A percentile compares a stretch with the other conserved stretches of the same genome.
phyloP scores from a whole-genome alignment of 1,140 invertebrate species.

The Plodia interpunctella region DNA sequence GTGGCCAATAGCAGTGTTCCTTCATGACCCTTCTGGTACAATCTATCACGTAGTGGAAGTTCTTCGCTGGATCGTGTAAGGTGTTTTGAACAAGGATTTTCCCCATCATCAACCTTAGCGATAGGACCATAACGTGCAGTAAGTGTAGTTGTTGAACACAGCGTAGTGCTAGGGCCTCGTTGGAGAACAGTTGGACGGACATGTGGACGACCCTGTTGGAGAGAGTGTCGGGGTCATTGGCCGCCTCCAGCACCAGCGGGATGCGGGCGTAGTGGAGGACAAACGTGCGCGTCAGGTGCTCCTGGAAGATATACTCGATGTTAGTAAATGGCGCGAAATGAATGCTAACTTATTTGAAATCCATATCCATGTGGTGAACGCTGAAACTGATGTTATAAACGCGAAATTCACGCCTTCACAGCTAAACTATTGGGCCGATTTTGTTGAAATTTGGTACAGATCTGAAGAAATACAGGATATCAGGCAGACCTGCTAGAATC shows the following conservation, averaged over 20 bases:
- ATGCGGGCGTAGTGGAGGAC: constrained; percentile 97
- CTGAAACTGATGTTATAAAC: too few relatives aligned
- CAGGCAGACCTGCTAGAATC: too few relatives aligned
- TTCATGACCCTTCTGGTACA: constrained; percentile 95
- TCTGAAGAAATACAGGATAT: too few relatives aligned
- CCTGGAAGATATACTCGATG: too few relatives aligned
- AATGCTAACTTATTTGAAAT: too few relatives aligned
- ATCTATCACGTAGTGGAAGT: constrained; percentile 95
- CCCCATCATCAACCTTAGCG: constrained; percentile 95
- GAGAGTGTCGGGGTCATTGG: constrained; percentile 91
- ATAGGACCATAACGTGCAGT: constrained; percentile 95
- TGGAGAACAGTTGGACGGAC: constrained; percentile 96
- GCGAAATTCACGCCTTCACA: too few relatives aligned
- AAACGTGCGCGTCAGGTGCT: constrained; percentile 94
- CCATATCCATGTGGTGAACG: too few relatives aligned
- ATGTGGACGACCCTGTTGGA: constrained; percentile 98
- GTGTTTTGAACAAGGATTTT: constrained; percentile 92
- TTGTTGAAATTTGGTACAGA: too few relatives aligned
- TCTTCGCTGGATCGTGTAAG: constrained; percentile 88
- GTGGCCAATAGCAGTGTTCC: constrained; percentile 98
- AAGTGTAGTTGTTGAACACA: constrained; percentile 95
- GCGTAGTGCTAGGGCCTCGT: constrained; percentile 91
- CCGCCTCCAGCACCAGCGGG: constrained; percentile 92
- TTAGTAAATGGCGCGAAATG: too few relatives aligned
- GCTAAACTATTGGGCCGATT: too few relatives aligned